These are phyloP conservation scores for Cephus rjabovi DNA, from an alignment of 2,888 invertebrate species.

Conservation along the genomic window DNA sequence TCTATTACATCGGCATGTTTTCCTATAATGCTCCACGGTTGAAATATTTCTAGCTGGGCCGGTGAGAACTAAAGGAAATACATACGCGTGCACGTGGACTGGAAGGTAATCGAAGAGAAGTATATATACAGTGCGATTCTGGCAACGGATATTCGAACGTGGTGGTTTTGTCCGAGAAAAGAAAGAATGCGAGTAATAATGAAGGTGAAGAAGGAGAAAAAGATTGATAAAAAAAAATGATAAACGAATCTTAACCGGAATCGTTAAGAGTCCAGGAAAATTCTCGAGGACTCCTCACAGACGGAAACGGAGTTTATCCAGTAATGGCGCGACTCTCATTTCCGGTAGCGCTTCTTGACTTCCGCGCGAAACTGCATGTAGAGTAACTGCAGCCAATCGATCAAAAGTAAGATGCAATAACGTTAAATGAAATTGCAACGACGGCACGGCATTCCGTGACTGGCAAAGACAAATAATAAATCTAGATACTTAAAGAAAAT, in stretches of 20 bases:
- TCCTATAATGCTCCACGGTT: background rate
- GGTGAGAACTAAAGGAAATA: background rate
- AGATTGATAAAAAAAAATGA: background rate
- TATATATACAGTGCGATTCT: background rate
- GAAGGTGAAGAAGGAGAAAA: background rate
- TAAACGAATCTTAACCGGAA: background rate
- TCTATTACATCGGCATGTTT: background rate
- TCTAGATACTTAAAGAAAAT: background rate
- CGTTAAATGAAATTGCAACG: background rate
- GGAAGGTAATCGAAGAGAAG: background rate
- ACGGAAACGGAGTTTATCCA: conserved; percentile 41
- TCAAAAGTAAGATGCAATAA: background rate
- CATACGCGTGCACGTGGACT: background rate
- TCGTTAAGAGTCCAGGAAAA: background rate
- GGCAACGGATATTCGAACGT: background rate
- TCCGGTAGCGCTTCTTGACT: conserved; percentile 54
- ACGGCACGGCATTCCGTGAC: background rate
- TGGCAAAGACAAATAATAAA: background rate
- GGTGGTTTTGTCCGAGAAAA: background rate
- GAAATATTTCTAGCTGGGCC: background rate
- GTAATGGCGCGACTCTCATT: conserved; percentile 50
- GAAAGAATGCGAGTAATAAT: background rate
- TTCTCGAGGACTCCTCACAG: background rate
- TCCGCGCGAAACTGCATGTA: conserved; percentile 24
- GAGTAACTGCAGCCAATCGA: conserved; percentile 31